phyloP scores from a whole-genome alignment of 2,888 invertebrate genomes.

The Meiosimyza decipiens region DNA sequence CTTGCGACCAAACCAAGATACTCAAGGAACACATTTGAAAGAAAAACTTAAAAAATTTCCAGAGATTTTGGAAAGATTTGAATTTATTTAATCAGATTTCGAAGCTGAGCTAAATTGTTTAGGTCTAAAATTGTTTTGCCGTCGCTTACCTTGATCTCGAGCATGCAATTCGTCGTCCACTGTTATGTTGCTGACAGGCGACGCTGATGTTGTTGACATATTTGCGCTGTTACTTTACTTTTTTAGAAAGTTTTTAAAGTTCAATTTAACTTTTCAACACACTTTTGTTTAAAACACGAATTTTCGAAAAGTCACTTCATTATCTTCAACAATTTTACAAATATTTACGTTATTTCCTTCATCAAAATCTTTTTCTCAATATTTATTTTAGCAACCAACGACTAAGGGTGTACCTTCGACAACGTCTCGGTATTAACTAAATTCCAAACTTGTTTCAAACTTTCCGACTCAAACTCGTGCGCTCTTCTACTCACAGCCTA shows the following conservation, averaged over 20 bases:
- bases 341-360: background rate
- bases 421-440: constrained; percentile 61
- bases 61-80: too few species aligned
- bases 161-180: constrained; percentile 66
- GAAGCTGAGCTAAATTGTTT: too few species aligned
- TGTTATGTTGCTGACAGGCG: constrained; percentile 67
- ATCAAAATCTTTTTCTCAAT: background rate
- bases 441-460: constrained; percentile 48
- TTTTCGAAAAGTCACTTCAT: constrained; percentile 31
- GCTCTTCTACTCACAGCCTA: constrained; percentile 3
- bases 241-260: constrained; percentile 30
- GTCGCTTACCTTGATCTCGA: constrained; percentile 64
- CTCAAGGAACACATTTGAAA: too few species aligned
- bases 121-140: constrained; percentile 29
- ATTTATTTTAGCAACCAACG: background rate
- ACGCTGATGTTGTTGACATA: constrained; percentile 67
- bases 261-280: background rate
- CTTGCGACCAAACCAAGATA: too few species aligned
- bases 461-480: constrained; percentile 59
- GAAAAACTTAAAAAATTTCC: too few species aligned
- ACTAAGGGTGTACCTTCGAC: constrained; percentile 51
- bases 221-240: constrained; percentile 44
- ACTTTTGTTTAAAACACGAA: constrained; percentile 36
- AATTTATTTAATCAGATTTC: too few species aligned
- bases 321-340: background rate